Percentiles rank a stretch among this genome's conserved stretches.
Evolutionary conservation across 1,140 invertebrate species (phyloP).

Genomic region (Druon quercuslanigerum): DNA sequence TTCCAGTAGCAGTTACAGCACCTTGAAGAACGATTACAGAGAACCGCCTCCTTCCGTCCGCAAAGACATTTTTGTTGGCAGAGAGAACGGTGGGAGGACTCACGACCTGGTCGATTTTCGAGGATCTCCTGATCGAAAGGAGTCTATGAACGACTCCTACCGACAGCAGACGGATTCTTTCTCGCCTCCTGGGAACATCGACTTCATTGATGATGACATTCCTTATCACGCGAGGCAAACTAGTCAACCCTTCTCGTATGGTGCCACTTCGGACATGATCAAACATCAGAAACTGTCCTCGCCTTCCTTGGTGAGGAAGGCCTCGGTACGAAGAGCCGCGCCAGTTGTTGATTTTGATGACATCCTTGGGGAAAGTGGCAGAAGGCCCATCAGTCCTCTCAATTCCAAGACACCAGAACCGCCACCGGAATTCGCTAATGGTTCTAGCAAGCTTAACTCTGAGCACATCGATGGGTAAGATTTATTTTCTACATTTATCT

Average conservation of each 20-base stretch:
- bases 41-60: slow-evolving; percentile 41
- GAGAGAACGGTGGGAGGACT: slow-evolving; percentile 41
- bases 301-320: slow-evolving; percentile 84
- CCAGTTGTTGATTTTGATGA: slow-evolving; percentile 77
- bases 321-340: slow-evolving; percentile 71
- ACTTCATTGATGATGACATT: slow-evolving; percentile 79
- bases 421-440: slow-evolving; percentile 68
- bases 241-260: slow-evolving; percentile 89
- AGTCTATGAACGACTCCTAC: slow-evolving; percentile 53
- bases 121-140: slow-evolving; percentile 58
- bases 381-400: slow-evolving; percentile 58
- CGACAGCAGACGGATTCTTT: slow-evolving; percentile 62
- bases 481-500: not conserved
- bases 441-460: slow-evolving; percentile 43
- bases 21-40: slow-evolving; percentile 65
- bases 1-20: slow-evolving; percentile 66
- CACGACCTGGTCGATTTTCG: slow-evolving; percentile 59
- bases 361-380: slow-evolving; percentile 63
- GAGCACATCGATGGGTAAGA: slow-evolving; percentile 68
- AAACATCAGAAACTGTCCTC: slow-evolving; percentile 81
- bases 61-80: slow-evolving; percentile 47
- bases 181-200: slow-evolving; percentile 68
- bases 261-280: slow-evolving; percentile 79
- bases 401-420: slow-evolving; percentile 62
- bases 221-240: slow-evolving; percentile 89